Evolutionary conservation across 64 coral and sea anemone species (phyloP).

Genomic region (Trachythela sp.): DNA sequence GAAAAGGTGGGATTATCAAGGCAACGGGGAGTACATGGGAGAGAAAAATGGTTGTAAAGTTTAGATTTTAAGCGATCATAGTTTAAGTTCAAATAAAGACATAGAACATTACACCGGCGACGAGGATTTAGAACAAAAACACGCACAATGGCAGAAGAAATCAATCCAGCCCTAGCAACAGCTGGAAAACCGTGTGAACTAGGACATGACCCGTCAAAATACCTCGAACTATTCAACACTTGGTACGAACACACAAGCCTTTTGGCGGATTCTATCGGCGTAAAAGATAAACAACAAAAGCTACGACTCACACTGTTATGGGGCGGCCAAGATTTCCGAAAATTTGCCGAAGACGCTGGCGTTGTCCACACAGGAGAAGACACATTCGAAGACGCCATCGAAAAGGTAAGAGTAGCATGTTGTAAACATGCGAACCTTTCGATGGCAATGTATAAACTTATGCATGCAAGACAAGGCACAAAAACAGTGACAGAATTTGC

Average conservation of each 20-base stretch:
- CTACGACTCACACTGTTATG: not conserved
- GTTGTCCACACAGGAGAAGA: not conserved
- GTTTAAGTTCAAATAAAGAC: not conserved
- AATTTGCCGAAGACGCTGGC: not conserved
- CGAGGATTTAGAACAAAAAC: not conserved
- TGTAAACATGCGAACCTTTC: conserved; percentile 11
- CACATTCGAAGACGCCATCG: not conserved
- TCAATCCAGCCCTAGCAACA: not conserved
- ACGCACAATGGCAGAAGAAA: not conserved
- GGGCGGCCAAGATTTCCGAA: not conserved
- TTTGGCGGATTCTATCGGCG: not conserved
- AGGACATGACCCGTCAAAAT: not conserved
- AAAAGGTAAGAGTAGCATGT: not conserved
- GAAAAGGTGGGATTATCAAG: too few species aligned
- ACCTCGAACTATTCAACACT: not conserved
- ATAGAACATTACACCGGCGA: conserved; percentile 23
- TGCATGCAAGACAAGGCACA: conserved; percentile 8
- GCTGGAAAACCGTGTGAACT: conserved; percentile 6
- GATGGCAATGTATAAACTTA: conserved; percentile 24
- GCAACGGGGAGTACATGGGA: too few species aligned
- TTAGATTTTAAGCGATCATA: too few species aligned
- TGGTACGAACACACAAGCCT: conserved; percentile 26
- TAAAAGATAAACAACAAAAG: conserved; percentile 21
- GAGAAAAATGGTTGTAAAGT: too few species aligned
- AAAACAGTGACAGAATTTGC: not conserved